A percentile compares a stretch with the other conserved stretches of the same genome.
Conservation (phyloP, 2,113 vertebrate genomes). For the Mellivora capensis region DNA sequence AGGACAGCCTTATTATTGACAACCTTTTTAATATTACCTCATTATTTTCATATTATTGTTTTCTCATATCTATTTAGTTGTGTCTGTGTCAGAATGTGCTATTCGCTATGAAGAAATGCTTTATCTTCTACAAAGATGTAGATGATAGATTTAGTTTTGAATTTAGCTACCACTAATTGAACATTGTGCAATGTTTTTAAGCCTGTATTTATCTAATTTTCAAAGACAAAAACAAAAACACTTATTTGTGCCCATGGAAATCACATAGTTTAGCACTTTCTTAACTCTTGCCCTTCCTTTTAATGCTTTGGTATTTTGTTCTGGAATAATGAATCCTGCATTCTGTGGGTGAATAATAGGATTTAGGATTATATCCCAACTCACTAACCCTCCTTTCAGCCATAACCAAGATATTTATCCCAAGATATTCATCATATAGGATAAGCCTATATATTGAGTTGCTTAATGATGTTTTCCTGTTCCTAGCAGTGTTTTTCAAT, state of each 20-base stretch:
- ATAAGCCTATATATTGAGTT: background rate
- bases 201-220: background rate
- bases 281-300: background rate
- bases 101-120: background rate
- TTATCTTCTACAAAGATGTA: background rate
- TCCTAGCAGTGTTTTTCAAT: background rate
- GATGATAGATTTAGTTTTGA: background rate
- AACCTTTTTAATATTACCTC: background rate
- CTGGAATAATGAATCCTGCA: background rate
- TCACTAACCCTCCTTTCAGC: background rate
- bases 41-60: background rate
- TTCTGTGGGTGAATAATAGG: background rate
- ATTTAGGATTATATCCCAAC: background rate
- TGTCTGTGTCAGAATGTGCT: background rate
- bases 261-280: background rate
- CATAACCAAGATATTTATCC: background rate
- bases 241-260: background rate
- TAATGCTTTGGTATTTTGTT: background rate
- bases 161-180: background rate
- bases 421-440: background rate
- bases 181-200: background rate
- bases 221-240: background rate
- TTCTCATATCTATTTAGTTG: background rate
- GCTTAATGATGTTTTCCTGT: background rate
- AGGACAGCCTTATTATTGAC: background rate